Evolutionary conservation across 2,113 vertebrate genomes (phyloP).

Genomic region (Sapayoa aenigma): DNA sequence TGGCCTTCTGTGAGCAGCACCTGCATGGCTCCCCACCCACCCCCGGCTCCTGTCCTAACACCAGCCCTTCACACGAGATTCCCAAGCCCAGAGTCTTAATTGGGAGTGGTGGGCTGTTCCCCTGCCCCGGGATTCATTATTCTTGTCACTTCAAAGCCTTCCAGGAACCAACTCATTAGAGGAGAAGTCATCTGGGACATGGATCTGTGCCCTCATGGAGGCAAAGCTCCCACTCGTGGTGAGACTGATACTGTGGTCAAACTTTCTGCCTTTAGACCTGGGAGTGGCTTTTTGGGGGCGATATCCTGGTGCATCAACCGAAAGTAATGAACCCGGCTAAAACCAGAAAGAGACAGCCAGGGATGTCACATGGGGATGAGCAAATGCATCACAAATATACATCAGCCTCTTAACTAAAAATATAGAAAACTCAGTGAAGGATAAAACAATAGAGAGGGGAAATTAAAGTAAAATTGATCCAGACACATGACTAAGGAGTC

Average conservation of each 20-base stretch:
- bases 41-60: not conserved
- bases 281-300: not conserved
- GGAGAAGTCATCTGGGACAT: not conserved
- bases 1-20: not conserved
- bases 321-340: conserved; percentile 10
- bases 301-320: not conserved
- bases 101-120: not conserved
- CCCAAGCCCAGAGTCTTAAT: not conserved
- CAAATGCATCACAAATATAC: not conserved
- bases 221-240: not conserved
- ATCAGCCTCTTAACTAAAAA: conserved; percentile 26
- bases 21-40: not conserved
- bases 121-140: not conserved
- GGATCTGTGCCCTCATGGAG: not conserved
- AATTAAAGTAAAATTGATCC: conserved; percentile 22
- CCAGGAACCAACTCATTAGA: not conserved
- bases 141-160: not conserved
- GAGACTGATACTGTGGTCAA: not conserved
- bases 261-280: not conserved
- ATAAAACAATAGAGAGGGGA: not conserved
- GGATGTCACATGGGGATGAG: conserved; percentile 17
- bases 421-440: conserved; percentile 17
- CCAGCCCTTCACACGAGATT: not conserved
- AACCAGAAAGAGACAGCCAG: not conserved
- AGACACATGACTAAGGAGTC: not conserved